Evolutionary conservation across 2,113 vertebrate species (phyloP), one percentile per base, ranked within the genome.

Genomic region (Casuarius casuarius): DNA sequence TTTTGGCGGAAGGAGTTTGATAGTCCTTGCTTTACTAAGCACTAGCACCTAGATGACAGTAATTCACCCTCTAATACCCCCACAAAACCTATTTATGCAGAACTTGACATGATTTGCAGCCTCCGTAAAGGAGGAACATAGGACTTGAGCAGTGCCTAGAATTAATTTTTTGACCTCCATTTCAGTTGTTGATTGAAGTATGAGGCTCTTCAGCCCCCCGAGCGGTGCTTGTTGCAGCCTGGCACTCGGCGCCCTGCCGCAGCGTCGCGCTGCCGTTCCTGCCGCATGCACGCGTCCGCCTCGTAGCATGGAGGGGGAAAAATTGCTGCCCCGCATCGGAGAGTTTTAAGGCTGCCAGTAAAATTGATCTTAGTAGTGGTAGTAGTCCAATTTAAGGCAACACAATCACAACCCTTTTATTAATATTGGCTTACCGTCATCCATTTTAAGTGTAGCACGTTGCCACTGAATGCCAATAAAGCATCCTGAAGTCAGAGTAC

Each of bases 151-250:
- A 84, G 82, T 71, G 70, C 65, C 75, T 86, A 78, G 78, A 91
- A 96, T 96, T 94, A 83, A 91, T 91, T 95, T 95, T 95, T 91
- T 96, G 84, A 94, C 92, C 91, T 97, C 92, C 68, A 90, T 97
- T 95, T 90, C 89, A 63, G 94, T 82, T 94, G 26, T 6, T 92
- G 82, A 84, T 73, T 91, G 87, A 95, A 84, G 81, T 40, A 91
- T 91, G 79, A 25, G 91, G 42, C 67, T 94, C 61, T 91, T 80
- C 77, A 87, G 92, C 70, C 70, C 89, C 31, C 61, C n/a, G 31
- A 87, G 74, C 75, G 80, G 67, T 26, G 89, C 81, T 21, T 88
- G 59, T 54, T 90, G 3, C 67, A 79, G 70, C 40, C 59, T 63
- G 71, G 59, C 49, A 42, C 63, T 76, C 76, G 54, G 62, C 58